These are phyloP conservation scores for Hydropsyche tenuis DNA, from an alignment of 1,140 invertebrate genomes.

Conservation along the genomic window DNA sequence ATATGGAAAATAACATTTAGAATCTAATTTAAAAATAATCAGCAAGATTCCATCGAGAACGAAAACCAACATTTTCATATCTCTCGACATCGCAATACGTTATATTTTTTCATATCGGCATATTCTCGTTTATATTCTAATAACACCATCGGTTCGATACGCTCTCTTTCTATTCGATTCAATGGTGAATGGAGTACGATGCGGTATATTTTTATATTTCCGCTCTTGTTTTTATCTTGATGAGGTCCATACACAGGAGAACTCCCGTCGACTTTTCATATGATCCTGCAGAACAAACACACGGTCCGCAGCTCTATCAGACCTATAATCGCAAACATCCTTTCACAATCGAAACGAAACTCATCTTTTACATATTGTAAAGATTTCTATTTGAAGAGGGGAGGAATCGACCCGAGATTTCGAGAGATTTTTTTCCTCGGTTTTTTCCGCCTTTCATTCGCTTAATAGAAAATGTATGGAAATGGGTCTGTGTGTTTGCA, in stretches of 20 bases:
- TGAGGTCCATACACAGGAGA: background rate
- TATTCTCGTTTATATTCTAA: conserved; percentile 32
- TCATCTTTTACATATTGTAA: too few relatives aligned
- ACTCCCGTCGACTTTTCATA: conserved; percentile 1
- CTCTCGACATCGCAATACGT: too few relatives aligned
- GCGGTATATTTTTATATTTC: conserved; percentile 5
- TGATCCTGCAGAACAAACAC: conserved; percentile 1
- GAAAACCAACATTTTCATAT: too few relatives aligned
- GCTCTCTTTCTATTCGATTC: conserved; percentile 39
- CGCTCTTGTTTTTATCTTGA: conserved; percentile 10
- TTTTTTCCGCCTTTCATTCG: conserved; percentile 17
- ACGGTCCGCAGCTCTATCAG: background rate
- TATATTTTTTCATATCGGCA: conserved; percentile 11
- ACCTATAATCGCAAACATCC: background rate
- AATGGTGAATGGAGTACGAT: background rate
- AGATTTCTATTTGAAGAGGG: too few relatives aligned
- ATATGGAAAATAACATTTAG: too few relatives aligned
- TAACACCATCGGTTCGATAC: conserved; percentile 18
- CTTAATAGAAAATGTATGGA: conserved; percentile 28
- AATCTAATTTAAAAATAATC: too few relatives aligned
- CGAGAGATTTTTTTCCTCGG: background rate
- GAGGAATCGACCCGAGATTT: background rate
- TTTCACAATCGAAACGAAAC: too few relatives aligned
- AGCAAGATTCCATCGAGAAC: too few relatives aligned
- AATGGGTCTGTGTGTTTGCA: conserved; percentile 25